Base-by-base conservation (phyloP, 2,888 invertebrate species). In the Cotesia congregata region DNA sequence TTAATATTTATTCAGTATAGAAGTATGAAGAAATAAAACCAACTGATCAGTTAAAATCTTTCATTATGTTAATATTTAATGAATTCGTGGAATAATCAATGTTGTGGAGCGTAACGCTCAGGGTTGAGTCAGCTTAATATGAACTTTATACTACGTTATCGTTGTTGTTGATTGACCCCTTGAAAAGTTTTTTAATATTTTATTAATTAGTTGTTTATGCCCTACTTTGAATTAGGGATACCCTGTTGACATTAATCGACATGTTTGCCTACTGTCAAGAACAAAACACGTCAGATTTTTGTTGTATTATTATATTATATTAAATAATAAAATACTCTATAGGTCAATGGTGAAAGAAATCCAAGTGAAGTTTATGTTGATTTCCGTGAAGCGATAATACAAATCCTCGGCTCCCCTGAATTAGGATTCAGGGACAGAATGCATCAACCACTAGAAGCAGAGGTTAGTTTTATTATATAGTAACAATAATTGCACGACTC, bases 301-400 rank as follows among this genome's bases (percentile, higher is more conserved):
- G 17, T 74, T 59, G 61, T 41, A 39, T 70, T 30, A 41, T 75
- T 30, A 17, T 30, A 41, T 75, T 30, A 17, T n/a, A 6, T n/a
- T 30, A 0, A 62, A 67, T 17, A 65, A 71, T 38, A 64, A 50
- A 50, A 50, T 50, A 50, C 50, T 50, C 0, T 50, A 30, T 88
- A 97, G 96, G 94, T 97, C 15, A 96, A 96, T 85, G 97, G 97
- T 6, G 97, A 97, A 90, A 91, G 97, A 74, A 94, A 95, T 83
- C 97, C 96, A 0, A 93, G 93, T 59, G 96, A 96, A 85, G 96
- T 97, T 7, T 97, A 96, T 90, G 93, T 93, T 86, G 97, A 97
- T 90, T 96, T 97, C 89, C 93, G 95, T 72, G 92, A 93, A 7
- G 94, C 95, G 1, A 93, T 96, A 6, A 93, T 96, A 82, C 93